A percentile compares a stretch with the other conserved stretches of the same genome.
These are phyloP conservation scores for Drosophila repletoides DNA, from an alignment of 1,140 invertebrate genomes.

Conservation along the genomic window DNA sequence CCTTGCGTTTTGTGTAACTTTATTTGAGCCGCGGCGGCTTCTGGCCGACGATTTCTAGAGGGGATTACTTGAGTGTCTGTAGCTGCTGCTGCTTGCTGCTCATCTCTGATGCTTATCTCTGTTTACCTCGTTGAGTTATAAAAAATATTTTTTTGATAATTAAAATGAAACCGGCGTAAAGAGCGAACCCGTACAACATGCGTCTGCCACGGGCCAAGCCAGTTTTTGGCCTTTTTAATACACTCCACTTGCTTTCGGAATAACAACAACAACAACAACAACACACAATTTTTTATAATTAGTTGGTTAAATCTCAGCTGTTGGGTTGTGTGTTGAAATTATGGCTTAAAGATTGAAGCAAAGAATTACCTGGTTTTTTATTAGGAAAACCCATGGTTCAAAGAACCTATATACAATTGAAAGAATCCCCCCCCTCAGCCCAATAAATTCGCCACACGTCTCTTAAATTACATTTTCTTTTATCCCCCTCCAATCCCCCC, in stretches of 20 bases:
- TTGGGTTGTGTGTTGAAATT: conserved; percentile 37
- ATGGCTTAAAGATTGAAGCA: conserved; percentile 16
- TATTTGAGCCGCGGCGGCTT: conserved; percentile 48
- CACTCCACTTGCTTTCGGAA: conserved; percentile 51
- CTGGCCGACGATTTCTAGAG: conserved; percentile 24
- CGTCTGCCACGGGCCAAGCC: conserved; percentile 74
- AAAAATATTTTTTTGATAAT: conserved; percentile 67
- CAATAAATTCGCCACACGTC: conserved; percentile 34
- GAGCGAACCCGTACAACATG: conserved; percentile 50
- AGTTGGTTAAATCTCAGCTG: conserved; percentile 29
- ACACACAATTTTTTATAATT: conserved; percentile 55
- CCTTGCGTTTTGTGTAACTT: conserved; percentile 47
- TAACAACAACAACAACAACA: too few relatives aligned
- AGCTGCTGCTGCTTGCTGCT: conserved; percentile 1
- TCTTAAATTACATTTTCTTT: conserved; percentile 27
- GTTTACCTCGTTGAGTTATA: conserved; percentile 51
- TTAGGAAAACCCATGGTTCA: conserved; percentile 42
- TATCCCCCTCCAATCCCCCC: too few relatives aligned
- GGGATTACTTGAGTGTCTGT: neutral
- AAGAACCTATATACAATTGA: conserved; percentile 33
- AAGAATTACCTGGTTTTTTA: conserved; percentile 30
- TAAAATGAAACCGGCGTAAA: conserved; percentile 70
- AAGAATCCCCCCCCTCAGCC: too few relatives aligned
- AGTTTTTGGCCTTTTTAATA: conserved; percentile 37
- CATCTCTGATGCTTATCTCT: conserved; percentile 52